These are phyloP conservation scores for Gambusia holbrooki DNA, from an alignment of 2,113 vertebrate genomes.

Conservation along the genomic window DNA sequence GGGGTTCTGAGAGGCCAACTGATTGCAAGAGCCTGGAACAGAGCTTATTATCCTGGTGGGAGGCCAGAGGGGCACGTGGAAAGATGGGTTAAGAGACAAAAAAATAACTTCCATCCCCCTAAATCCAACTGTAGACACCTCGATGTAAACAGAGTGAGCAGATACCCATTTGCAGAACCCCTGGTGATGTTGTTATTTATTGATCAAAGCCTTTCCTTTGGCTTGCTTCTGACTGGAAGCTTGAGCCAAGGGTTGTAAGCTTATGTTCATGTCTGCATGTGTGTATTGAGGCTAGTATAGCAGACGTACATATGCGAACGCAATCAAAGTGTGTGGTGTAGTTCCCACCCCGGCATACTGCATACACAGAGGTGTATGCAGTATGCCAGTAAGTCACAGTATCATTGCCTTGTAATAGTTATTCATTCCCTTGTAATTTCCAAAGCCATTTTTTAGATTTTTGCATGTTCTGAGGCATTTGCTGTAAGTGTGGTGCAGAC, in stretches of 20 bases:
- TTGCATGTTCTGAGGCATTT: constrained; percentile 7
- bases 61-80: constrained; percentile 62
- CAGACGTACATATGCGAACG: constrained; percentile 63
- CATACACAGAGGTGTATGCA: constrained; percentile 26
- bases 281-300: constrained; percentile 43
- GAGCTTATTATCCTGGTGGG: constrained; percentile 43
- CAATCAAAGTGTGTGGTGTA: constrained; percentile 52
- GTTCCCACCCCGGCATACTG: constrained; percentile 27
- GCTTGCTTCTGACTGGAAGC: constrained; percentile 19
- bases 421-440: neutral
- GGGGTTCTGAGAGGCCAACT: constrained; percentile 2
- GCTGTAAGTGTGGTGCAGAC: constrained; percentile 12
- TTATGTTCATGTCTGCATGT: neutral
- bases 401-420: neutral
- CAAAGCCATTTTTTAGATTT: neutral
- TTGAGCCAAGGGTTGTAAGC: constrained; percentile 5
- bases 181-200: constrained; percentile 52
- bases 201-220: constrained; percentile 55
- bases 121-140: constrained; percentile 39
- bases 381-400: neutral
- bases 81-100: constrained; percentile 57
- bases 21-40: constrained; percentile 16
- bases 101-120: constrained; percentile 51
- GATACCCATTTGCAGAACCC: neutral
- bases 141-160: constrained; percentile 23